Conservation (phyloP, 2,888 invertebrate genomes). For the Agonopterix heracliana region DNA sequence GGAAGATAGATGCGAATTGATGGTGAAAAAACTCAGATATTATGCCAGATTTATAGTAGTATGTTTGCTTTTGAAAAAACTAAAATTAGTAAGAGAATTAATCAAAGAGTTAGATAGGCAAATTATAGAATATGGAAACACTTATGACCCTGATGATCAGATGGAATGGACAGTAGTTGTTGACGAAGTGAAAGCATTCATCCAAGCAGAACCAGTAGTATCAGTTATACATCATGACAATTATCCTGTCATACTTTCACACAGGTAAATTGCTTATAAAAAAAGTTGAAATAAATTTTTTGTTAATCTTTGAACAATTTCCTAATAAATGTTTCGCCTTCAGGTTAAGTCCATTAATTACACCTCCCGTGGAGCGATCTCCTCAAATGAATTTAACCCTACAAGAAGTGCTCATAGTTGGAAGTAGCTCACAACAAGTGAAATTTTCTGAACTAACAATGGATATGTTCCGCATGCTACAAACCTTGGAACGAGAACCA, state of each 20-base stretch:
- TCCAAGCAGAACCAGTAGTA: slow-evolving; percentile 93
- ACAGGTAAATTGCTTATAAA: slow-evolving; percentile 78
- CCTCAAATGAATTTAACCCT: slow-evolving; percentile 90
- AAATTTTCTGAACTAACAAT: slow-evolving; percentile 97
- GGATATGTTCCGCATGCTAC: slow-evolving; percentile 98
- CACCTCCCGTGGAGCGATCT: slow-evolving; percentile 91
- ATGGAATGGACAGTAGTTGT: slow-evolving; percentile 96
- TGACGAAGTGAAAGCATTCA: slow-evolving; percentile 95
- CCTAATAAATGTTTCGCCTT: background rate
- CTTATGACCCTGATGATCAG: slow-evolving; percentile 98
- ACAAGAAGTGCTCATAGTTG: slow-evolving; percentile 95
- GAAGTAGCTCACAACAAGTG: slow-evolving; percentile 94
- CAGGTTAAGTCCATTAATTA: slow-evolving; percentile 88
- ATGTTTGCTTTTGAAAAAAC: slow-evolving; percentile 93
- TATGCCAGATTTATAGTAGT: slow-evolving; percentile 98
- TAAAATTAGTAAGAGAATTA: slow-evolving; percentile 93
- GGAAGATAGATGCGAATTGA: slow-evolving; percentile 95
- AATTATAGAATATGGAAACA: slow-evolving; percentile 95
- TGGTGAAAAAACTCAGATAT: slow-evolving; percentile 97
- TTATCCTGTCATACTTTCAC: slow-evolving; percentile 88
- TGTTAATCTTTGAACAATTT: background rate
- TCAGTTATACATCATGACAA: slow-evolving; percentile 92
- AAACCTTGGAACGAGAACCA: slow-evolving; percentile 94
- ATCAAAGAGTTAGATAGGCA: slow-evolving; percentile 94
- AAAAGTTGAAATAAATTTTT: background rate